phyloP scores from a whole-genome alignment of 37 sponge, comb jelly and placozoan species.

The Bolinopsis microptera region DNA sequence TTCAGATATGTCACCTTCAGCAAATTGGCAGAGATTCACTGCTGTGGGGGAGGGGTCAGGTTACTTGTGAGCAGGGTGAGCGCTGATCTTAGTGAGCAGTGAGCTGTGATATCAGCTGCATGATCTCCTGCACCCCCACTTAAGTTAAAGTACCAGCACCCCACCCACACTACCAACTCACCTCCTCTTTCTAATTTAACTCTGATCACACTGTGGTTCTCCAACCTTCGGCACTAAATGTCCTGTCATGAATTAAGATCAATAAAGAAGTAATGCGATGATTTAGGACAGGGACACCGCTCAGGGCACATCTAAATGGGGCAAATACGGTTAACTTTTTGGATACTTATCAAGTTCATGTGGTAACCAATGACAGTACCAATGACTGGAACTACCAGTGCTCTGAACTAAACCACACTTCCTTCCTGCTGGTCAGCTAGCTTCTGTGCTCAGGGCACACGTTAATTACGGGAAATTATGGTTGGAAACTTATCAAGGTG shows the following conservation, averaged over 20 bases:
- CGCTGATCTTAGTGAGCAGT: too few species aligned
- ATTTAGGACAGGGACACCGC: not conserved
- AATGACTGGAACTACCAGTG: not conserved
- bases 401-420: too few species aligned
- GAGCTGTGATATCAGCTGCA: not conserved
- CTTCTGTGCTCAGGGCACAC: too few species aligned
- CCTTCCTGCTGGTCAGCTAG: not conserved
- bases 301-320: not conserved
- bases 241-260: not conserved
- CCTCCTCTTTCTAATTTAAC: not conserved
- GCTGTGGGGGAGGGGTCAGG: not conserved
- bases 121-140: too few species aligned
- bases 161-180: not conserved
- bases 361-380: not conserved
- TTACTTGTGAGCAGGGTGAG: too few species aligned
- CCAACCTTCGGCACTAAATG: not conserved
- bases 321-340: too few species aligned
- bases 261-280: not conserved
- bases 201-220: not conserved
- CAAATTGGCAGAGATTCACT: not conserved
- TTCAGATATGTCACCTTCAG: not conserved
- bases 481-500: too few species aligned
- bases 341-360: too few species aligned
- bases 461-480: too few species aligned
- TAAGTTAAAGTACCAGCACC: too few species aligned